Evolutionary conservation across 2,797 vertebrate genomes (phyloP), one percentile per base, ranked within the genome.

Genomic region (Pipistrellus nathusii): DNA sequence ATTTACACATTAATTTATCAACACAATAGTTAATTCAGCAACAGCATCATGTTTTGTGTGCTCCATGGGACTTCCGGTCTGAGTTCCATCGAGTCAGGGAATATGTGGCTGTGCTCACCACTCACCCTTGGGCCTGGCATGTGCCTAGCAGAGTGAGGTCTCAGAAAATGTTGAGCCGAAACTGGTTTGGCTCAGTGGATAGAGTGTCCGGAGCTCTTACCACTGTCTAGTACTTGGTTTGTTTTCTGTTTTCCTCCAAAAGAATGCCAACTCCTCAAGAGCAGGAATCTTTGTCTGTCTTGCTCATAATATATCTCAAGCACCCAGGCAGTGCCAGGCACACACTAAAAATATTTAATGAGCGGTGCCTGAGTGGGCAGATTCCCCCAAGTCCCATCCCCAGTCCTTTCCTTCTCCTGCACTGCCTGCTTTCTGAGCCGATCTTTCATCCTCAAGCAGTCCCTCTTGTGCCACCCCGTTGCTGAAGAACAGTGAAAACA

Each of bases 1-100:
- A 68, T 94, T 95, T 82, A n/a, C 20, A n/a, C 25, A 53, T 38
- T 55, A 64, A 84, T 77, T 77, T 55, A 48, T 75, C 89, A 73
- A 69, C 48, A 20, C 46, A 62, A 38, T 41, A 30, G 85, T 82
- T 77, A 69, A 59, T 82, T 66, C 15, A 44, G 15, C 35, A 90
- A 25, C 35, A 35, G 72, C 55, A 64, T 10, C 5, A 55, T 32
- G 46, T 78, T 85, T 73, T 44, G 30, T 83, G 90, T 64, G 57
- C 64, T 84, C 66, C 4, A 0, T 88, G 46, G 55, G 30, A 25
- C 21, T n/a, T 2, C 35, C 20, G 2, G 57, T 14, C 68, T 44
- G 46, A 13, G 38, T 46, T 66, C 23, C 35, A 3, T 44, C 3
- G 12, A 35, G 25, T 10, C 53, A 20, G 69, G 77, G 57, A 48